These are phyloP conservation scores for Lasioglossum calceatum DNA, from an alignment of 2,888 invertebrate species.

Conservation along the genomic window DNA sequence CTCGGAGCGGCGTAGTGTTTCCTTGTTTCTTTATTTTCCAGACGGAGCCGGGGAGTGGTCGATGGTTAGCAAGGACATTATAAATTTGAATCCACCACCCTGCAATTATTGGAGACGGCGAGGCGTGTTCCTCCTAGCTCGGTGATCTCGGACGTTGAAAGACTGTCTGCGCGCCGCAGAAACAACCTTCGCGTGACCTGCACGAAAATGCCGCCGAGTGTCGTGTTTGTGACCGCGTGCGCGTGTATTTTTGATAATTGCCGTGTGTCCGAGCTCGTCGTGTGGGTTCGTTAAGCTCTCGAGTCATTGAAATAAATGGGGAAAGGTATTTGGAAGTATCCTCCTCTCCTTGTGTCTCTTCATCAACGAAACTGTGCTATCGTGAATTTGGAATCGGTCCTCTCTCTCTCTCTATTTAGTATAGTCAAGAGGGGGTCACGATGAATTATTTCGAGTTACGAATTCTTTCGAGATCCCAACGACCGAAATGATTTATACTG, in stretches of 20 bases:
- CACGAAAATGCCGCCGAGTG: constrained; percentile 9
- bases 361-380: background rate
- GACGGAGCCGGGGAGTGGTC: constrained; percentile 64
- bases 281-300: background rate
- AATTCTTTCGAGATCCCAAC: background rate
- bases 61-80: constrained; percentile 77
- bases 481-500: background rate
- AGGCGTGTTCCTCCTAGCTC: constrained; percentile 61
- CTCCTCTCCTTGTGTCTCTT: background rate
- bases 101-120: constrained; percentile 74
- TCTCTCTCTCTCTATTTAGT: too few relatives aligned
- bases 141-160: constrained; percentile 13
- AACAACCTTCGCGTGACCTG: constrained; percentile 4
- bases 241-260: background rate
- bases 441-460: background rate
- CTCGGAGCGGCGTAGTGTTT: background rate
- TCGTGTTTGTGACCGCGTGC: background rate
- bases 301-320: background rate
- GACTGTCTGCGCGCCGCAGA: background rate
- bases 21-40: constrained; percentile 9
- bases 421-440: background rate
- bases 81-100: constrained; percentile 75
- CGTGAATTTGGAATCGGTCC: background rate
- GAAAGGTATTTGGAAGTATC: background rate
- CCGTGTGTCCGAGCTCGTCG: background rate